Evolutionary conservation across 2,113 vertebrate genomes (phyloP).

Genomic region (Thomomys bottae): DNA sequence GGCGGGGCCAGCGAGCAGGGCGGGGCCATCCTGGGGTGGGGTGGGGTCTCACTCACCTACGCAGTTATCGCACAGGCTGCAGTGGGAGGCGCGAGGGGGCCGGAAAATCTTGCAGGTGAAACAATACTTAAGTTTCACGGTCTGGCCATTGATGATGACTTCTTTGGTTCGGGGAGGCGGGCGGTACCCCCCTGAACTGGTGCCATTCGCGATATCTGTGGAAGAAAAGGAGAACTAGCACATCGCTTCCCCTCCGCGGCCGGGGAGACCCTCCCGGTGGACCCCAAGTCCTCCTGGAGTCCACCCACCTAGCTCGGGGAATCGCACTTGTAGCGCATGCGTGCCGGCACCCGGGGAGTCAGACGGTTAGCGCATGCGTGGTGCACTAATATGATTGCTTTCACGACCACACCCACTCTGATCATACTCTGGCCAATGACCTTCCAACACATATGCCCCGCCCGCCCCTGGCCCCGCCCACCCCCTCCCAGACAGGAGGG

Average conservation of each 20-base stretch:
- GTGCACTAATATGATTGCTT: too few species aligned
- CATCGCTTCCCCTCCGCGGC: neutral
- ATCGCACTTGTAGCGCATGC: too few species aligned
- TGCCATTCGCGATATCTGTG: constrained; percentile 94
- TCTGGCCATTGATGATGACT: constrained; percentile 97
- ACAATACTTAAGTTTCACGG: constrained; percentile 98
- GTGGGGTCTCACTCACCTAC: constrained; percentile 90
- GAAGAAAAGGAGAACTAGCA: constrained; percentile 65
- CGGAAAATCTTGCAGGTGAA: constrained; percentile 99
- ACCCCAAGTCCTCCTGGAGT: too few species aligned
- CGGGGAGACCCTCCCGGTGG: neutral
- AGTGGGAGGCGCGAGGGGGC: constrained; percentile 97
- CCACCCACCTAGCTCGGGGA: too few species aligned
- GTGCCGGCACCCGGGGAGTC: too few species aligned
- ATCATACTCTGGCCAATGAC: neutral
- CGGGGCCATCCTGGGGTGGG: neutral
- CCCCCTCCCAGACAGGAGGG: too few species aligned
- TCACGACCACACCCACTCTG: too few species aligned
- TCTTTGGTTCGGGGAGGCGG: constrained; percentile 98
- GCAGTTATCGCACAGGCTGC: constrained; percentile 99
- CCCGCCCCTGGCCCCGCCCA: too few species aligned
- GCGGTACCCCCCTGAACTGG: constrained; percentile 93
- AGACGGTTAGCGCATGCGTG: too few species aligned
- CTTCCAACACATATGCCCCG: fast-evolving
- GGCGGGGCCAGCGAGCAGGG: fast-evolving